Conservation (phyloP, 2,113 vertebrate genomes). For the Gobiocypris rarus region DNA sequence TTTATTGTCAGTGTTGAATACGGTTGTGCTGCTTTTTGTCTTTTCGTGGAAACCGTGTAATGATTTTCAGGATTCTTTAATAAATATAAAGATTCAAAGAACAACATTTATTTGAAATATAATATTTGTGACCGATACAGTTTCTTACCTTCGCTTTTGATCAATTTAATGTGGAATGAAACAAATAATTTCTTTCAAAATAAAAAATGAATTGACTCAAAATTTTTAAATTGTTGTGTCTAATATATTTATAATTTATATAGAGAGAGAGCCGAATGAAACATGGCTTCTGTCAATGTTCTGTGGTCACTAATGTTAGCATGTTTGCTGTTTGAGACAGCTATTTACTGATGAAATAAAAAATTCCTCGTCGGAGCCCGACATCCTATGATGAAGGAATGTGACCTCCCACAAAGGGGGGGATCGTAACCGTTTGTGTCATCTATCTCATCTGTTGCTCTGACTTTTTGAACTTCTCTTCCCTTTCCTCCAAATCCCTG, state of each 20-base stretch:
- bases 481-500: slow-evolving; percentile 73
- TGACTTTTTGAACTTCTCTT: slow-evolving; percentile 74
- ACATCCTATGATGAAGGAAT: slow-evolving; percentile 68
- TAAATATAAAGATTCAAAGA: background rate
- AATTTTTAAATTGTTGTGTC: too few species aligned
- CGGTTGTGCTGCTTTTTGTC: background rate
- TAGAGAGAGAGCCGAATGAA: background rate
- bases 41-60: background rate
- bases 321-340: slow-evolving; percentile 46
- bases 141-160: too few species aligned
- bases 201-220: too few species aligned
- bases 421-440: slow-evolving; percentile 68
- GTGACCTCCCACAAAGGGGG: slow-evolving; percentile 68
- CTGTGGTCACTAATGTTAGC: slow-evolving; percentile 27
- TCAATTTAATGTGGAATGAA: too few species aligned
- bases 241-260: too few species aligned
- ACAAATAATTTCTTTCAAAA: too few species aligned
- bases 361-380: slow-evolving; percentile 42
- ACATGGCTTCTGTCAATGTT: background rate
- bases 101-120: too few species aligned
- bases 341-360: slow-evolving; percentile 50
- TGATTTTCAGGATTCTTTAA: background rate
- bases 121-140: too few species aligned
- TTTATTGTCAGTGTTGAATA: background rate
- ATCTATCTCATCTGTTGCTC: slow-evolving; percentile 73